These are phyloP conservation scores for Melanaphis sacchari DNA, from an alignment of 1,140 invertebrate genomes.

Conservation along the genomic window DNA sequence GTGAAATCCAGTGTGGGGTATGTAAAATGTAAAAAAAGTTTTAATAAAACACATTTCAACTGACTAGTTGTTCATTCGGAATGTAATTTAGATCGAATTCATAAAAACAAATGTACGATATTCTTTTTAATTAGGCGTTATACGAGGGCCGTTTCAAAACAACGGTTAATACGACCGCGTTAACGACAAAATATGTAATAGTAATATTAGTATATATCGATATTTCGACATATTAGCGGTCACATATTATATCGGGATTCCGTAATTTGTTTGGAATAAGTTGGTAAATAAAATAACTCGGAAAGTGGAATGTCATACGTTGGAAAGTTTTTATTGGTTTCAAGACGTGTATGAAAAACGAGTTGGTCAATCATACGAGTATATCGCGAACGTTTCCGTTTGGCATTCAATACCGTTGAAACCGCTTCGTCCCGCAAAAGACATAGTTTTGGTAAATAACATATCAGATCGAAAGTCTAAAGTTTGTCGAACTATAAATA, in stretches of 20 bases:
- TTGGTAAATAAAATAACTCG: not conserved
- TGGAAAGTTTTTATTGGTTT: constrained; percentile 28
- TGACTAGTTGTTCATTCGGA: not conserved
- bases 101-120: not conserved
- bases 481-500: not conserved
- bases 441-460: not conserved
- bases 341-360: not conserved
- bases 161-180: not conserved
- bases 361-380: constrained; percentile 15
- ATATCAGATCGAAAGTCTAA: not conserved
- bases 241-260: not conserved
- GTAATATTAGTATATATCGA: not conserved
- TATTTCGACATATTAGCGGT: not conserved
- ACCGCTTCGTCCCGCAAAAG: not conserved
- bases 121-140: constrained; percentile 1
- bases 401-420: not conserved
- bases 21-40: constrained; percentile 10
- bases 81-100: constrained; percentile 14
- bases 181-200: not conserved
- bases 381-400: not conserved
- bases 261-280: constrained; percentile 9
- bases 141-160: not conserved
- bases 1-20: not conserved
- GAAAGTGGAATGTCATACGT: not conserved
- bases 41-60: constrained; percentile 11